Base-by-base conservation (phyloP, 2,797 vertebrate genomes). In the Morelia viridis region DNA sequence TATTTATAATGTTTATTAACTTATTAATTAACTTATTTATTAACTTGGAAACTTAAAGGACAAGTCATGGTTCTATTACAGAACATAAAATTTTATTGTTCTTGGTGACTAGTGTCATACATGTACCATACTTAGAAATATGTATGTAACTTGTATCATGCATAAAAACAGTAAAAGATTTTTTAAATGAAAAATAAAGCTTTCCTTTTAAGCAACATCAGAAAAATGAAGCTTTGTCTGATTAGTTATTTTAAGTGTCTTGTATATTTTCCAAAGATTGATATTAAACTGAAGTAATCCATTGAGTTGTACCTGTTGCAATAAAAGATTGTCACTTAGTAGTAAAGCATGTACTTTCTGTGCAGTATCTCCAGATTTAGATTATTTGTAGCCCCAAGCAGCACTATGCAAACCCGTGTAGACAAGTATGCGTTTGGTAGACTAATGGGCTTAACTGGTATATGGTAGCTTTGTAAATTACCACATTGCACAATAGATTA, bases 1-100 rank as follows among this genome's bases (percentile, higher is more conserved):
- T 91, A 0, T 90, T 94, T 53, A 85, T 95, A 61, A 53, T 89
- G 50, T 83, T 84, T 91, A 95, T 95, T 0, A 89, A 93, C 94
- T 53, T 53, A 8, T 53, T 53, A 7, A 53, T 53, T 53, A 8
- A 53, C 8, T 53, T 53, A 53, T 53, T 90, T 85, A 92, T 88
- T 83, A 84, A 85, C 22, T 91, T 93, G 85, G 50, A 93, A 35
- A 13, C 84, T 17, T 92, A 93, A 93, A 93, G 50, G 87, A 0
- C 57, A n/a, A 0, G 88, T 17, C 35, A 56, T 0, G 88, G 92
- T 94, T 95, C 24, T 71, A 87, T 41, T 41, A 26, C 6, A 90
- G 91, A 88, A 5, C 0, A 84, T 56, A 0, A 50, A 0, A 13
- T 28, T 76, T n/a, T 53, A 0, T 60, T 71, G 62, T 61, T 86